These are phyloP conservation scores for Caenorhabditis inopinata DNA, from an alignment of 1,140 invertebrate genomes.

Conservation along the genomic window DNA sequence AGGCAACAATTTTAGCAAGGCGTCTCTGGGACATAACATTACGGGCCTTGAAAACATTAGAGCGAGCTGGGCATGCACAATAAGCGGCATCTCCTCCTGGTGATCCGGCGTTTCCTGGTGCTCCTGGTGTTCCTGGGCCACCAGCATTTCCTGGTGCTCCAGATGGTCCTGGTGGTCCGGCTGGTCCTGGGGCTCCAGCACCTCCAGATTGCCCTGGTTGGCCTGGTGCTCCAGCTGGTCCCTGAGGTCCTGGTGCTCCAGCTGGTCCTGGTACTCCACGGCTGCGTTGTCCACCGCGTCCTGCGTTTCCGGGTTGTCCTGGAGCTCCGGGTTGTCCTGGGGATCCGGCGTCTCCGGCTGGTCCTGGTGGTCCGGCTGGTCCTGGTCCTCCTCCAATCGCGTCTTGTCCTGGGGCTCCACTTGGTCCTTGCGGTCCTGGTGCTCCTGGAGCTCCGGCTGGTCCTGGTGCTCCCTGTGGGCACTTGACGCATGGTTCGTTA, in stretches of 20 bases:
- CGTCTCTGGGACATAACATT: too few relatives aligned
- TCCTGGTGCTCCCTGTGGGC: constrained; percentile 34
- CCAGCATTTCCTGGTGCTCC: background rate
- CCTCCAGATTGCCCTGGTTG: constrained; percentile 10
- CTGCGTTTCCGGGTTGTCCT: constrained; percentile 18
- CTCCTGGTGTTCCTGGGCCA: too few relatives aligned
- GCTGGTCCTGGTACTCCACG: too few relatives aligned
- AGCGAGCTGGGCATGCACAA: too few relatives aligned
- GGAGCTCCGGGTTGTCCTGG: constrained; percentile 28
- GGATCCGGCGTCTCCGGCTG: constrained; percentile 13
- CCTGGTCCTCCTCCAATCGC: constrained; percentile 27
- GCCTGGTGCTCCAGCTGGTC: constrained; percentile 20
- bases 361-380: constrained; percentile 36
- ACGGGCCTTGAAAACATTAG: too few relatives aligned
- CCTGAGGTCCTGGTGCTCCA: too few relatives aligned
- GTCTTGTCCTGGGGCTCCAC: constrained; percentile 17
- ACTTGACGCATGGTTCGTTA: constrained; percentile 2
- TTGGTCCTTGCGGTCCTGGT: constrained; percentile 9
- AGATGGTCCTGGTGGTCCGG: background rate
- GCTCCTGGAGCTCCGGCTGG: constrained; percentile 30
- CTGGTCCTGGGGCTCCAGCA: constrained; percentile 11
- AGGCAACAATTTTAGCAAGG: too few relatives aligned
- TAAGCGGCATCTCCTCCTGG: too few relatives aligned
- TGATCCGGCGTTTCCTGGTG: too few relatives aligned
- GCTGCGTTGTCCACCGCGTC: too few relatives aligned